phyloP scores from a whole-genome alignment of 2,797 vertebrate genomes.

The Aphelocoma californica region DNA sequence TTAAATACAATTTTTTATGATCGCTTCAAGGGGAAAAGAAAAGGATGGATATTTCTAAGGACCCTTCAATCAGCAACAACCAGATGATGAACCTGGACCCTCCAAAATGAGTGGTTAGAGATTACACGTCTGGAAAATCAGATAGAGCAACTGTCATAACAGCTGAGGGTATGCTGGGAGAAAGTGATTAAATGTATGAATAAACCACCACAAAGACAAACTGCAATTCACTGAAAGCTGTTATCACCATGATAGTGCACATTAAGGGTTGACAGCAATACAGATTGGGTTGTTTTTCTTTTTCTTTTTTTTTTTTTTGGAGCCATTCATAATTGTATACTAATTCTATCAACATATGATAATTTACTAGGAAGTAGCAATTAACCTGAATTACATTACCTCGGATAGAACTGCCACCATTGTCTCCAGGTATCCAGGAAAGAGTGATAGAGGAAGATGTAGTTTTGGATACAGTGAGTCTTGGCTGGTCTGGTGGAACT shows the following conservation, averaged over 20 bases:
- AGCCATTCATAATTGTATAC: background rate
- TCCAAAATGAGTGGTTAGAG: conserved; percentile 1
- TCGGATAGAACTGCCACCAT: conserved; percentile 97
- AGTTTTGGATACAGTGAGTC: conserved; percentile 97
- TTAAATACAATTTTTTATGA: background rate
- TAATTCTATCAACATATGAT: background rate
- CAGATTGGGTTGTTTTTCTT: background rate
- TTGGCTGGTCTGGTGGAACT: conserved; percentile 98
- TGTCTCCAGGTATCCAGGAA: conserved; percentile 98
- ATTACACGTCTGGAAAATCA: conserved; percentile 3
- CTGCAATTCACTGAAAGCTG: conserved; percentile 17
- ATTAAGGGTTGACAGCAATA: conserved; percentile 4
- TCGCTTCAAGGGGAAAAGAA: background rate
- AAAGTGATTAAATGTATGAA: conserved; percentile 28
- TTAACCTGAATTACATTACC: conserved; percentile 74
- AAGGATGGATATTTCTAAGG: background rate
- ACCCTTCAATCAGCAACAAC: background rate
- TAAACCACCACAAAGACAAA: conserved; percentile 23
- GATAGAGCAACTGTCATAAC: background rate
- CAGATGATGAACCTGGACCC: conserved; percentile 7
- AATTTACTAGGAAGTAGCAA: background rate
- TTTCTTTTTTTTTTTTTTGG: background rate
- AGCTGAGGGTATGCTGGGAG: background rate
- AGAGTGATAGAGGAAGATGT: conserved; percentile 97
- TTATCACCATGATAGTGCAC: background rate